Conservation (phyloP, 2,797 vertebrate species). For the Acanthopagrus latus region DNA sequence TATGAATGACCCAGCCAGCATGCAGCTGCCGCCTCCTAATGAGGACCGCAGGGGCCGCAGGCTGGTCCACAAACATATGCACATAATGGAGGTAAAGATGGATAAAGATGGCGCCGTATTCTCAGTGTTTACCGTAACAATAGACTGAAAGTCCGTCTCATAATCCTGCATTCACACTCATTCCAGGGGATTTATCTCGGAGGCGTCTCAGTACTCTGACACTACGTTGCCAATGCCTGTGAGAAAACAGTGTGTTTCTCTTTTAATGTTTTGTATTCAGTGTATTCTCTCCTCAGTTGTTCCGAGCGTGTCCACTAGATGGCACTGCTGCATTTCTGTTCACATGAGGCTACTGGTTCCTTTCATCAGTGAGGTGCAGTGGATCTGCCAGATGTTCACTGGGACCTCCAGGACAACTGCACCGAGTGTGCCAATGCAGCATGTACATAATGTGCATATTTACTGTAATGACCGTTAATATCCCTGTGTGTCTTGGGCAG, state of each 20-base stretch:
- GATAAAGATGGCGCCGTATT: slow-evolving; percentile 16
- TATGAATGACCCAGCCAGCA: slow-evolving; percentile 6
- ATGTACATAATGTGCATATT: slow-evolving; percentile 21
- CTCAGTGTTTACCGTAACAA: neutral
- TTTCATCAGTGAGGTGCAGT: slow-evolving; percentile 1
- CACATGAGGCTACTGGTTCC: neutral
- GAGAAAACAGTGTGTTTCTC: neutral
- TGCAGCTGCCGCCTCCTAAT: slow-evolving; percentile 69
- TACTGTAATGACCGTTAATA: slow-evolving; percentile 37
- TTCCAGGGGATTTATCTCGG: neutral
- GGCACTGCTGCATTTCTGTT: slow-evolving; percentile 44
- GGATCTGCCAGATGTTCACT: slow-evolving; percentile 32
- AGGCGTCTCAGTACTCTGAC: neutral
- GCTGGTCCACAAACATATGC: slow-evolving; percentile 28
- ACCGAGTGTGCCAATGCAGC: slow-evolving; percentile 14
- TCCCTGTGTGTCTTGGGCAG: slow-evolving; percentile 11
- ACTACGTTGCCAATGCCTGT: neutral
- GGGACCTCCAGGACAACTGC: slow-evolving; percentile 8
- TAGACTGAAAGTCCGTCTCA: neutral
- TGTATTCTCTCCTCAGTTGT: neutral
- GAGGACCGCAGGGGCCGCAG: slow-evolving; percentile 45
- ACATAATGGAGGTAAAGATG: slow-evolving; percentile 18
- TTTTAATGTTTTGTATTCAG: neutral
- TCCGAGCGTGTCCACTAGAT: slow-evolving; percentile 69
- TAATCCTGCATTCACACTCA: neutral